Evolutionary conservation across 2,113 vertebrate species (phyloP).

Genomic region (Urocitellus parryii): DNA sequence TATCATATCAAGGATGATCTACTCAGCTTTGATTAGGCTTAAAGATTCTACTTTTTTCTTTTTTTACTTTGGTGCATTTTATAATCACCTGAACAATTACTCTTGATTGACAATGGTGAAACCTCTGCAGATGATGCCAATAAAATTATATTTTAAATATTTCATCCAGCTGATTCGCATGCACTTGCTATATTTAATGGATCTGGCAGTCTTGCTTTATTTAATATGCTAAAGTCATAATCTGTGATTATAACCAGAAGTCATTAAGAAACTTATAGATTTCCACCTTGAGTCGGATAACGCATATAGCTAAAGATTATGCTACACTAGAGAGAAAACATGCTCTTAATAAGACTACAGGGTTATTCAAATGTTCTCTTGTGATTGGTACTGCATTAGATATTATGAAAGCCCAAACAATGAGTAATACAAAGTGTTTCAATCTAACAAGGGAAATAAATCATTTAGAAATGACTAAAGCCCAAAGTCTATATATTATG

Average conservation of each 20-base stretch:
- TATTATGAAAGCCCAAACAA: too few relatives aligned
- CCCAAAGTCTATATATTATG: too few relatives aligned
- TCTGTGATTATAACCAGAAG: neutral
- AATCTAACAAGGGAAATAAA: too few relatives aligned
- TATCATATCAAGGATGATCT: neutral
- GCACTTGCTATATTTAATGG: neutral
- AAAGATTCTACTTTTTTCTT: neutral
- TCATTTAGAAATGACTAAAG: too few relatives aligned
- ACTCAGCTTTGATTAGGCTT: neutral
- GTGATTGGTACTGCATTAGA: too few relatives aligned
- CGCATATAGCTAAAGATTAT: neutral
- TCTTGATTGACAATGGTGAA: neutral
- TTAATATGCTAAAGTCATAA: neutral
- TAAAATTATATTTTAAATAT: neutral
- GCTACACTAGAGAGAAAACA: too few relatives aligned
- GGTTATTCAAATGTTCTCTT: too few relatives aligned
- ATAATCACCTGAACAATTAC: neutral
- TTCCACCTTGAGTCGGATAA: neutral
- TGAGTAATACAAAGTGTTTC: too few relatives aligned
- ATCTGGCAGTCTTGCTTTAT: neutral
- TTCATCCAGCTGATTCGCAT: neutral
- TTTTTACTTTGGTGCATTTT: neutral
- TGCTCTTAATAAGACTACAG: too few relatives aligned
- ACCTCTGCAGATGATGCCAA: neutral
- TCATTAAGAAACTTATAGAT: neutral